A percentile compares a stretch with the other conserved stretches of the same genome.
Conservation (phyloP, 2,113 vertebrate species). For the Spea multiplicata region DNA sequence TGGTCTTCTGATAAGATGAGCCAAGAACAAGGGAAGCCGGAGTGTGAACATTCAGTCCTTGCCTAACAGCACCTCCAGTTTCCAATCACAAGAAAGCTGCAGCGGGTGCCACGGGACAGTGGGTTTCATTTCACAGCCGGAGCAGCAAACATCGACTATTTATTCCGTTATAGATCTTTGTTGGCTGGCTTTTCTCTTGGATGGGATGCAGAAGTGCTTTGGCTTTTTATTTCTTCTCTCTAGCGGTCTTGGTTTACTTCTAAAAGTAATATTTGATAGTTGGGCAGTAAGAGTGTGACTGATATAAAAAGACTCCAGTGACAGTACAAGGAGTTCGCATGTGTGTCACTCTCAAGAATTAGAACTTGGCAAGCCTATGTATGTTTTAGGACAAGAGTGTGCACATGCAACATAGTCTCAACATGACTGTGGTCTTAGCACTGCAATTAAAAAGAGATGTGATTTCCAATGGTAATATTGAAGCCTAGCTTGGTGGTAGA, state of each 20-base stretch:
- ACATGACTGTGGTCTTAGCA: conserved; percentile 18
- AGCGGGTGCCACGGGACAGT: conserved; percentile 15
- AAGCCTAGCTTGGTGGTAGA: background rate
- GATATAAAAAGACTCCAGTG: conserved; percentile 38
- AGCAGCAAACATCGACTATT: conserved; percentile 27
- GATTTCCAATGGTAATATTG: conserved; percentile 19
- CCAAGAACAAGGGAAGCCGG: conserved; percentile 33
- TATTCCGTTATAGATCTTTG: conserved; percentile 40
- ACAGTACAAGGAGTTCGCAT: conserved; percentile 10
- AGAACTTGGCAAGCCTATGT: background rate
- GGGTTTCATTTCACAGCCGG: conserved; percentile 24
- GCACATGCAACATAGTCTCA: conserved; percentile 16
- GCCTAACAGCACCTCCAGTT: conserved; percentile 34
- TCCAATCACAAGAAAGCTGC: conserved; percentile 30
- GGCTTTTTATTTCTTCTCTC: conserved; percentile 28
- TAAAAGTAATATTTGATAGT: conserved; percentile 4
- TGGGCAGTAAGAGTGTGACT: conserved; percentile 1
- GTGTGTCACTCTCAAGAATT: background rate
- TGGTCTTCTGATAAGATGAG: conserved; percentile 33
- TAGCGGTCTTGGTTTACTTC: conserved; percentile 43
- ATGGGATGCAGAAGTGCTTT: conserved; percentile 10
- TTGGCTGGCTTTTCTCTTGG: conserved; percentile 41
- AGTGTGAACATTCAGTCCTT: conserved; percentile 43
- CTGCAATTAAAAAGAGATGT: background rate
- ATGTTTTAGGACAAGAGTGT: background rate